Percentiles rank a stretch among this genome's conserved stretches.
Evolutionary conservation across 2,888 invertebrate species (phyloP).

Genomic region (Gastracanthus pulcherrimus): DNA sequence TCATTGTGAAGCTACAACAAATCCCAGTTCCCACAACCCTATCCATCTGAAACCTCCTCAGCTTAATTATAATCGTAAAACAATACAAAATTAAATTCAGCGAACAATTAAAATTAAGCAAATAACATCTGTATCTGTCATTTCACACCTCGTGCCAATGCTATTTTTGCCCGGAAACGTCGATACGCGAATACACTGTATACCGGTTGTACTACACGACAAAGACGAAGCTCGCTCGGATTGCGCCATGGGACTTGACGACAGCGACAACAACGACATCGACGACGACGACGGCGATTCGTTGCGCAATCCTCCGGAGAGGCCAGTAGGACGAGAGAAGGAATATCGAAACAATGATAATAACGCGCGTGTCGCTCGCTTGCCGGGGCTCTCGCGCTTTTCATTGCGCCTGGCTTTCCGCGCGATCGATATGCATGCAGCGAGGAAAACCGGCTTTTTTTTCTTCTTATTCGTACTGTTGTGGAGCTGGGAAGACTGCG

Average conservation of each 20-base stretch:
- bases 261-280: not conserved
- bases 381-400: not conserved
- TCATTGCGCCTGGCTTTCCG: constrained; percentile 3
- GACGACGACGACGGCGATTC: not conserved
- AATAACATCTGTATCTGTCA: no score
- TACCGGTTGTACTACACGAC: not conserved
- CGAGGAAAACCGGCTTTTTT: not conserved
- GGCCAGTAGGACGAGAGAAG: constrained; percentile 17
- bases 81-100: no score
- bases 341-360: constrained; percentile 11
- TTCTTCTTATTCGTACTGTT: not conserved
- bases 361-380: not conserved
- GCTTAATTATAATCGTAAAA: no score
- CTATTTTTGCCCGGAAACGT: not conserved
- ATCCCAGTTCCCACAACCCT: no score
- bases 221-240: not conserved
- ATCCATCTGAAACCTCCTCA: no score
- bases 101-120: no score
- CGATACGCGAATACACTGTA: not conserved
- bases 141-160: no score
- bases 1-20: no score
- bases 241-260: not conserved
- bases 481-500: no score
- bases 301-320: not conserved
- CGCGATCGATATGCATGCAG: not conserved